Evolutionary conservation across 2,888 invertebrate species (phyloP).

Genomic region (Pyrocoelia pectoralis): DNA sequence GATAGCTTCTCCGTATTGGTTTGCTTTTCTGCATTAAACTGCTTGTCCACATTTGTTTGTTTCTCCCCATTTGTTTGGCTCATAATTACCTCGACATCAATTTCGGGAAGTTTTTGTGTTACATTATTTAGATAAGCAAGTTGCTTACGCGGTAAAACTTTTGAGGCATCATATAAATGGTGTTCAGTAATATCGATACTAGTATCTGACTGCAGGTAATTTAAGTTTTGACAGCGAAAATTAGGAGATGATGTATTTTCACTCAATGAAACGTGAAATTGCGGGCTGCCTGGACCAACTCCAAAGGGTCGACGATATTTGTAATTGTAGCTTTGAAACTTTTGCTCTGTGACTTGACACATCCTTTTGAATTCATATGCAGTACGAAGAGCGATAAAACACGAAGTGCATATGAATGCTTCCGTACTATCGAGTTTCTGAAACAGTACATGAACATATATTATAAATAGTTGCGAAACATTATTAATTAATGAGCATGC

Average conservation of each 20-base stretch:
- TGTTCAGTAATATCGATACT: conserved; percentile 35
- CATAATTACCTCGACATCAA: conserved; percentile 17
- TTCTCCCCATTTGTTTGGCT: background rate
- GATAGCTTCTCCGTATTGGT: no score
- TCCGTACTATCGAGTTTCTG: conserved; percentile 25
- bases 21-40: background rate
- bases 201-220: conserved; percentile 31
- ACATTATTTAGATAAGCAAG: conserved; percentile 14
- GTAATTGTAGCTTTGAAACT: conserved; percentile 27
- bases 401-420: conserved; percentile 26
- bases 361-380: conserved; percentile 32
- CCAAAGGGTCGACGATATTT: conserved; percentile 32
- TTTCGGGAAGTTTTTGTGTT: conserved; percentile 25
- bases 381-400: conserved; percentile 29
- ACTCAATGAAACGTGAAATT: conserved; percentile 31
- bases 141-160: conserved; percentile 18
- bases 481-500: no score
- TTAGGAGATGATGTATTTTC: conserved; percentile 13
- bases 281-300: conserved; percentile 31
- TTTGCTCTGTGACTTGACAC: conserved; percentile 30
- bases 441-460: conserved; percentile 14
- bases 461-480: background rate
- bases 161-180: conserved; percentile 26
- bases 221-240: conserved; percentile 26
- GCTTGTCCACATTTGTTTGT: background rate